A percentile compares a stretch with the other conserved stretches of the same genome.
These are phyloP conservation scores for Drosophila peninsularis DNA, from an alignment of 2,888 invertebrate species.

Conservation along the genomic window DNA sequence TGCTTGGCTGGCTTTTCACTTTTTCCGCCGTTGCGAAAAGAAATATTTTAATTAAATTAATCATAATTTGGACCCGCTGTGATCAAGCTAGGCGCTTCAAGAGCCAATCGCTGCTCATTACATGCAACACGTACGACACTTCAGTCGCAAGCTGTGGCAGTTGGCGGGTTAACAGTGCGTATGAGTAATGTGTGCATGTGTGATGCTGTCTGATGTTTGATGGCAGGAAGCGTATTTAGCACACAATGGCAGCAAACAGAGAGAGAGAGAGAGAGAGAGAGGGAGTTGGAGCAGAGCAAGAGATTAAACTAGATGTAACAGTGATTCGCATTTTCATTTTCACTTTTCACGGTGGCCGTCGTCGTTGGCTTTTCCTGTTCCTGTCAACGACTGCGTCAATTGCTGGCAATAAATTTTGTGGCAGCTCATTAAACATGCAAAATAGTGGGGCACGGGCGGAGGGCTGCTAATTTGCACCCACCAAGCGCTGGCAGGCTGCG, in stretches of 20 bases:
- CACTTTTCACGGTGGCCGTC: slow-evolving; percentile 55
- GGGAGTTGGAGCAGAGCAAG: background rate
- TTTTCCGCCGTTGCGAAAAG: slow-evolving; percentile 23
- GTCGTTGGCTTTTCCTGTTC: slow-evolving; percentile 59
- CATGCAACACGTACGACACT: slow-evolving; percentile 28
- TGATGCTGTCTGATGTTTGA: slow-evolving; percentile 26
- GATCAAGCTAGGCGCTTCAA: slow-evolving; percentile 35
- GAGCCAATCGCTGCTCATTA: slow-evolving; percentile 46
- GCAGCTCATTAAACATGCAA: slow-evolving; percentile 77
- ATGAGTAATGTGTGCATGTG: slow-evolving; percentile 67
- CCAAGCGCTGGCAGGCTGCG: slow-evolving; percentile 19
- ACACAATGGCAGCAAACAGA: slow-evolving; percentile 61
- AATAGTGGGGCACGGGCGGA: slow-evolving; percentile 23
- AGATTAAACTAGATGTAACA: slow-evolving; percentile 52
- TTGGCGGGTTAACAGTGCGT: slow-evolving; percentile 67
- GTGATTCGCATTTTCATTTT: slow-evolving; percentile 72
- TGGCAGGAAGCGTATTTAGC: slow-evolving; percentile 74
- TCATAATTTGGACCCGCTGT: slow-evolving; percentile 59
- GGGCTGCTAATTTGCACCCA: slow-evolving; percentile 37
- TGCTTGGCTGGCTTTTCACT: slow-evolving; percentile 38
- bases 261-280: background rate
- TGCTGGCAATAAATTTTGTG: slow-evolving; percentile 67
- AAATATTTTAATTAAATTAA: slow-evolving; percentile 68
- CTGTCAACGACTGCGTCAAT: slow-evolving; percentile 60
- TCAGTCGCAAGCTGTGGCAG: slow-evolving; percentile 17